phyloP scores from a whole-genome alignment of 2,888 invertebrate genomes.

The Scaptomyza flava region DNA sequence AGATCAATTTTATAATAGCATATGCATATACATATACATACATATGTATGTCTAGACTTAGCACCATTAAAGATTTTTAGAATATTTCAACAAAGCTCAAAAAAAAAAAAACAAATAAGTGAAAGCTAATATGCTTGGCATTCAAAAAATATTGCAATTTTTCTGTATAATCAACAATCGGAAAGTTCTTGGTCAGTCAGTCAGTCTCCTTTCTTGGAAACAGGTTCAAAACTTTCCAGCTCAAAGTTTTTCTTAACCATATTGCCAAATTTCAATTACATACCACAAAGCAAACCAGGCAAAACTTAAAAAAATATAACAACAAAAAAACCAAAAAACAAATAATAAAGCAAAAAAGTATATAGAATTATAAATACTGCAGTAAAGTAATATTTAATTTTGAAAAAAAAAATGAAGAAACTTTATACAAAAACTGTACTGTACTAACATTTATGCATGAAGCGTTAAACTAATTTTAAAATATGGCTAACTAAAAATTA shows the following conservation, averaged over 20 bases:
- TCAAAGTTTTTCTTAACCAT: conserved; percentile 4
- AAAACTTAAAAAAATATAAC: conserved; percentile 12
- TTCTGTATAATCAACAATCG: conserved; percentile 28
- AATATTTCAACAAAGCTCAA: background rate
- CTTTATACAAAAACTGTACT: too few species aligned
- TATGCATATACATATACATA: background rate
- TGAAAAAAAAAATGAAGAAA: too few species aligned
- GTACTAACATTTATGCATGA: too few species aligned
- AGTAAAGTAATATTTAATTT: too few species aligned
- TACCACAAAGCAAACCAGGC: conserved; percentile 14
- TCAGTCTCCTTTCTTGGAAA: conserved; percentile 34
- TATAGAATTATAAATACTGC: conserved; percentile 1
- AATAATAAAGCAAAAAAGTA: conserved; percentile 22
- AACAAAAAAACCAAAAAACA: conserved; percentile 60
- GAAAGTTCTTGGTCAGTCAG: conserved; percentile 57
- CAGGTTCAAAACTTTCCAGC: conserved; percentile 36
- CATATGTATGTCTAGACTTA: too few species aligned
- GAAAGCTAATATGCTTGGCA: conserved; percentile 1
- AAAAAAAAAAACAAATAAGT: background rate
- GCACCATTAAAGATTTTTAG: background rate
- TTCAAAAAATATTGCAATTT: background rate
- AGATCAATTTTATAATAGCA: background rate
- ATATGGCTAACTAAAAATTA: too few species aligned
- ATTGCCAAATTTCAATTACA: conserved; percentile 25
- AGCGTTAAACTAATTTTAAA: too few species aligned